Base-by-base conservation (phyloP, 2,888 invertebrate species). In the Hedya salicella region DNA sequence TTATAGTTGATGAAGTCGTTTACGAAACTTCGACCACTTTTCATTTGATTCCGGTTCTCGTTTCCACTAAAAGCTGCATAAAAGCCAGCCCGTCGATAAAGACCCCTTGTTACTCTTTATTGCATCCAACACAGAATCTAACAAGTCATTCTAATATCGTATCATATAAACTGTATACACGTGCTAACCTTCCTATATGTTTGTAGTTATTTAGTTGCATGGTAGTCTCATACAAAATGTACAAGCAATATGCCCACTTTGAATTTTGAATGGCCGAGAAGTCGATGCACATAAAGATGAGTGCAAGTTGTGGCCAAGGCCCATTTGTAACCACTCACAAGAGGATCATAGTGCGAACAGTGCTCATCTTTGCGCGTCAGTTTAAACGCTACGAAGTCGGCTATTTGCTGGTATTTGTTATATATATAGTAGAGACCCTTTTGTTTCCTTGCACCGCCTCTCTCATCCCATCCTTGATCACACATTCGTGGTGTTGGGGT, bases 81-180 rank as follows among this genome's bases (percentile, higher is more conserved):
- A 64, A 72, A 73, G 75, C 67, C 78, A 88, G 87, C 88, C 85
- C 86, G 81, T 79, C 83, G 90, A 88, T 88, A 84, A 90, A 91
- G 90, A 88, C 86, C 91, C 89, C 85, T 80, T 86, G 91, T 91
- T 91, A 91, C 89, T 77, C 72, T 76, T 77, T 76, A 68, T 70
- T 72, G 69, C 73, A 73, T 82, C 88, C 89, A 89, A 91, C 91
- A 91, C 89, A 85, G 71, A 74, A 70, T 71, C 66, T 66, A 66
- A 66, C 66, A 66, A 48, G 8, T 61, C 66, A 61, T 61, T 66
- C 54, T 66, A 66, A 61, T 61, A 61, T 30, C 32, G 30, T 54
- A 66, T 48, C 66, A 61, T 52, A 42, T 66, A 66, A 65, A 54
- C 54, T 66, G 30, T 66, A 3, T 25, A 40, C 16, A 54, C 42